A percentile compares a stretch with the other conserved stretches of the same genome.
Evolutionary conservation across 1,140 invertebrate genomes (phyloP).

Genomic region (Drosophila prosaltans): DNA sequence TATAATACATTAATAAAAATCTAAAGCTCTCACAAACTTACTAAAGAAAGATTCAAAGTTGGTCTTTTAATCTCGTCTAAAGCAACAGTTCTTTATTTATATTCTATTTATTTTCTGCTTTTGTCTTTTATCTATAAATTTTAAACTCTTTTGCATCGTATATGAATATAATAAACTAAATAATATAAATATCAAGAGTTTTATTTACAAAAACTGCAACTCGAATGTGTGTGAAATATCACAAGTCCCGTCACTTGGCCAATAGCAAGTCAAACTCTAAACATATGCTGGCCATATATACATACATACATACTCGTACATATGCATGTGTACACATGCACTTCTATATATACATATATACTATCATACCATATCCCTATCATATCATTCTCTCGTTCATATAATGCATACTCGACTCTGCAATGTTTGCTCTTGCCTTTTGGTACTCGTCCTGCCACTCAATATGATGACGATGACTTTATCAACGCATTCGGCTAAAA

Average conservation of each 20-base stretch:
- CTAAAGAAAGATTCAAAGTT: no score
- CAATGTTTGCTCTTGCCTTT: slow-evolving; percentile 40
- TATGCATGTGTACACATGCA: neutral
- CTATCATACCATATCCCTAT: slow-evolving; percentile 15
- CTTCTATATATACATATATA: neutral
- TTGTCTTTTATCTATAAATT: no score
- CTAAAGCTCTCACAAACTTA: no score
- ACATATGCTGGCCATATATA: neutral
- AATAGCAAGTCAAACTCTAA: neutral
- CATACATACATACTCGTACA: neutral
- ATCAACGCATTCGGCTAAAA: slow-evolving; percentile 14
- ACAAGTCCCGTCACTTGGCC: neutral
- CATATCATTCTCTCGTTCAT: slow-evolving; percentile 31
- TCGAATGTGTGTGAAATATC: neutral
- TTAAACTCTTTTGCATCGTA: no score
- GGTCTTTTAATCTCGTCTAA: no score
- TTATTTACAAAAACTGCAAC: neutral
- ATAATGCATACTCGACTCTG: slow-evolving; percentile 43
- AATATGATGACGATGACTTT: slow-evolving; percentile 18
- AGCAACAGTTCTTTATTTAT: no score
- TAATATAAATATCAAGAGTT: neutral
- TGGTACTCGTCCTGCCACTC: slow-evolving; percentile 9
- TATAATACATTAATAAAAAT: no score
- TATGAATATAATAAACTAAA: no score
- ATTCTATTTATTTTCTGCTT: no score